Conservation (phyloP, 2,113 vertebrate species). For the Ceratotherium simum region DNA sequence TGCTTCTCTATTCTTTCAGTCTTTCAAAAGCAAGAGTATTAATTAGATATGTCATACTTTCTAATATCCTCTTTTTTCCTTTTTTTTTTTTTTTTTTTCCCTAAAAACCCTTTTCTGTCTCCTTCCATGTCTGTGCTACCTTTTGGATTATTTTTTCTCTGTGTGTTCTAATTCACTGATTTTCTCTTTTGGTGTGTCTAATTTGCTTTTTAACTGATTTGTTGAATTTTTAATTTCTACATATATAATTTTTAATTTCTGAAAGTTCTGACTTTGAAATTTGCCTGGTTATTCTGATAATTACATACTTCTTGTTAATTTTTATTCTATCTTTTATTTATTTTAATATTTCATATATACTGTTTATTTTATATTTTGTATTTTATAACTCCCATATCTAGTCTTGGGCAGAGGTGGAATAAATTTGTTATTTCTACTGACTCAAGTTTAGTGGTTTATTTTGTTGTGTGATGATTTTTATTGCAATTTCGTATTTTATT, state of each 20-base stretch:
- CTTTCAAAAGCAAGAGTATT: neutral
- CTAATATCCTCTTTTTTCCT: neutral
- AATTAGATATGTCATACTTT: neutral
- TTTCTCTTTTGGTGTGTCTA: neutral
- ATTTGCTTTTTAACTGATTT: slow-evolving; percentile 10
- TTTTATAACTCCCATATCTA: neutral
- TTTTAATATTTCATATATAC: neutral
- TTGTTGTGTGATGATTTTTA: slow-evolving; percentile 13
- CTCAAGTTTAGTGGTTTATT: neutral
- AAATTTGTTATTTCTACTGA: neutral
- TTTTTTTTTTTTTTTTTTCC: too few species aligned
- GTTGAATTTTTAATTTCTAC: slow-evolving; percentile 19
- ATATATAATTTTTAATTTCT: neutral
- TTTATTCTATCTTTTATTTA: neutral
- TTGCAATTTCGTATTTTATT: neutral
- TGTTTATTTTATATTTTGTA: neutral
- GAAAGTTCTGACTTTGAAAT: neutral
- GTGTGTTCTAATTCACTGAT: neutral
- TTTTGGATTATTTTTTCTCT: neutral
- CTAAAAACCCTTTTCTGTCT: neutral
- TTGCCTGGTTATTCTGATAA: neutral
- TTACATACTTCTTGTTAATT: neutral
- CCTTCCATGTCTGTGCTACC: neutral
- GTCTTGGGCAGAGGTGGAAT: neutral
- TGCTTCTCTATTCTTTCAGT: neutral